These are phyloP conservation scores for Archaeoteleia sp. DNA, from an alignment of 2,888 invertebrate genomes.

Conservation along the genomic window DNA sequence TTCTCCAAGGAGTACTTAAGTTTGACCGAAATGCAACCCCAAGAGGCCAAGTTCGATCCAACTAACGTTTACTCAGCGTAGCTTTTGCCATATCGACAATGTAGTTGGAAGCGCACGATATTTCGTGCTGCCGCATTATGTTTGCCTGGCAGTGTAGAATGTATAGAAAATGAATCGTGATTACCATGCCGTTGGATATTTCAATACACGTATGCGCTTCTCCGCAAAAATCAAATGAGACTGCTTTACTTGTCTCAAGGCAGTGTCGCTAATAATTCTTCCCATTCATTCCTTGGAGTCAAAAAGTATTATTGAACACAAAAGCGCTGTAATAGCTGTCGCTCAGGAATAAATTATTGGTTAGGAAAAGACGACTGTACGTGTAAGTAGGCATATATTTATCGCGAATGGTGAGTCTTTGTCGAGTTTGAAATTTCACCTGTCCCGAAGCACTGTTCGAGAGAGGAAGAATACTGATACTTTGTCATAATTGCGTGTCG, in stretches of 20 bases:
- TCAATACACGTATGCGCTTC: neutral
- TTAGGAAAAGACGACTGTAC: conserved; percentile 27
- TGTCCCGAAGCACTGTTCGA: conserved; percentile 38
- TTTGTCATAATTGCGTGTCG: conserved; percentile 32
- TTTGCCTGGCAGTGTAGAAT: neutral
- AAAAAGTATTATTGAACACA: conserved; percentile 27
- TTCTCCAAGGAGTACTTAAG: conserved; percentile 55
- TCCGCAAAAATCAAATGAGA: neutral
- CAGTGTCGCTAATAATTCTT: conserved; percentile 28
- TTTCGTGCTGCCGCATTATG: conserved; percentile 19
- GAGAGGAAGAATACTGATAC: conserved; percentile 33
- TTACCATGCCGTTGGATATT: conserved; percentile 6
- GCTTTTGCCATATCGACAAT: conserved; percentile 31
- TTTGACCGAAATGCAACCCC: conserved; percentile 55
- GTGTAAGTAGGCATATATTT: conserved; percentile 28
- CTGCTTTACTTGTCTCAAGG: conserved; percentile 13
- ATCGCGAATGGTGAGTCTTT: conserved; percentile 35
- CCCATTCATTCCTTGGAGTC: conserved; percentile 8
- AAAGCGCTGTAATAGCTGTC: conserved; percentile 36
- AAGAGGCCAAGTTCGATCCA: conserved; percentile 47
- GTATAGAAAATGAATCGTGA: neutral
- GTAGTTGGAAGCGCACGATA: conserved; percentile 14
- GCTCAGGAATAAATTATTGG: conserved; percentile 35
- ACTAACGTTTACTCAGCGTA: conserved; percentile 40
- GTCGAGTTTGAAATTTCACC: conserved; percentile 44